Evolutionary conservation across 2,113 vertebrate genomes (phyloP).

Genomic region (Monarcha castaneiventris): DNA sequence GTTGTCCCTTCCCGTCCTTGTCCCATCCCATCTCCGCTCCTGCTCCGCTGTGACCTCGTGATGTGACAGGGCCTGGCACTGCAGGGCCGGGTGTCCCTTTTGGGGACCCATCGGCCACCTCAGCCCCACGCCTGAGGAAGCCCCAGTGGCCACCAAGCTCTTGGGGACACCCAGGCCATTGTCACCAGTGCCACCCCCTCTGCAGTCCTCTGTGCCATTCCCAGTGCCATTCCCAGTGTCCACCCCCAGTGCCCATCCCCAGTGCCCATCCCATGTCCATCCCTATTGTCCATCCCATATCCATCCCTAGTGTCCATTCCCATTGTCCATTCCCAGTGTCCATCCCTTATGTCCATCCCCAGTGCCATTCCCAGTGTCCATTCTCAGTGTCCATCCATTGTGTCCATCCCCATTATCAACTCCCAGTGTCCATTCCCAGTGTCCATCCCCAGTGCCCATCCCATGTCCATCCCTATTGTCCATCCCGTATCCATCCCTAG

Average conservation of each 20-base stretch:
- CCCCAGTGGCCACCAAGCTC: neutral
- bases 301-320: neutral
- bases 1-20: neutral
- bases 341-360: no score
- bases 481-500: no score
- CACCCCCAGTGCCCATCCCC: no score
- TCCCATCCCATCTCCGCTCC: neutral
- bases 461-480: no score
- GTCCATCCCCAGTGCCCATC: neutral
- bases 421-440: neutral
- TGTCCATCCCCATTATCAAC: neutral
- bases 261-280: neutral
- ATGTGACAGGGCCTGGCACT: no score
- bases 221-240: no score
- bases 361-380: neutral
- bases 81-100: neutral
- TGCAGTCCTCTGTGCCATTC: neutral
- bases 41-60: rapidly evolving
- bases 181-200: neutral
- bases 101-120: neutral
- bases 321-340: no score
- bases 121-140: neutral
- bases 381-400: no score
- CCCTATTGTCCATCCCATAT: neutral
- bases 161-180: neutral